These are phyloP conservation scores for Siderastrea siderea DNA, from an alignment of 92 coral and sea anemone species.

Conservation along the genomic window DNA sequence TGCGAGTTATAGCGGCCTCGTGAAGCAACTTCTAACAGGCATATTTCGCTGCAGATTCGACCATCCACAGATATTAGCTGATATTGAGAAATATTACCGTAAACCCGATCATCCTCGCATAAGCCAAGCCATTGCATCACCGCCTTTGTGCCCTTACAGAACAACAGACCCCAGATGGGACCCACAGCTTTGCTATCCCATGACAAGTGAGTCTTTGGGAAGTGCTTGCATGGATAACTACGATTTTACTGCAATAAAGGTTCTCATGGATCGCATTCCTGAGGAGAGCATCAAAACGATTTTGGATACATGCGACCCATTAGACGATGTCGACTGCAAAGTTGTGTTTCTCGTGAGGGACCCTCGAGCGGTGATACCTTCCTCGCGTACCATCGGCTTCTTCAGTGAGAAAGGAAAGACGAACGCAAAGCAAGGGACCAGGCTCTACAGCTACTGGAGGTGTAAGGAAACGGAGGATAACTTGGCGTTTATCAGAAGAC, in stretches of 20 bases:
- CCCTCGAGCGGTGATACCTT: conserved; percentile 44
- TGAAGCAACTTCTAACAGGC: conserved; percentile 3
- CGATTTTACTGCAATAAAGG: conserved; percentile 20
- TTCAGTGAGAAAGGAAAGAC: neutral
- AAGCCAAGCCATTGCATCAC: conserved; percentile 25
- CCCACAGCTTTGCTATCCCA: conserved; percentile 28
- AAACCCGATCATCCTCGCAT: conserved; percentile 21
- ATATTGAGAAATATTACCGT: conserved; percentile 14
- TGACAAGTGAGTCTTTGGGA: conserved; percentile 24
- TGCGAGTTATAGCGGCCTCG: neutral
- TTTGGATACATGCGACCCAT: conserved; percentile 7
- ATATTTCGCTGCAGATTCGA: conserved; percentile 36
- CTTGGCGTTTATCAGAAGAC: conserved; percentile 26
- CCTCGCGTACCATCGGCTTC: conserved; percentile 27
- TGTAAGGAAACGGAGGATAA: conserved; percentile 40
- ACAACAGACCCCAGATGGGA: conserved; percentile 44
- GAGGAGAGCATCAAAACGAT: conserved; percentile 4
- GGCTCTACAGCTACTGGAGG: conserved; percentile 4
- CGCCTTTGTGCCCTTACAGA: conserved; percentile 39
- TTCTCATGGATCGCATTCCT: conserved; percentile 37
- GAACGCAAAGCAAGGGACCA: neutral
- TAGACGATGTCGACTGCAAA: conserved; percentile 23
- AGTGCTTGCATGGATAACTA: conserved; percentile 19
- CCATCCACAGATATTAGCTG: conserved; percentile 11
- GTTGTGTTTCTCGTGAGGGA: conserved; percentile 42